These are phyloP conservation scores for Hippopotamus amphibius DNA, from an alignment of 2,113 vertebrate genomes.

Conservation along the genomic window DNA sequence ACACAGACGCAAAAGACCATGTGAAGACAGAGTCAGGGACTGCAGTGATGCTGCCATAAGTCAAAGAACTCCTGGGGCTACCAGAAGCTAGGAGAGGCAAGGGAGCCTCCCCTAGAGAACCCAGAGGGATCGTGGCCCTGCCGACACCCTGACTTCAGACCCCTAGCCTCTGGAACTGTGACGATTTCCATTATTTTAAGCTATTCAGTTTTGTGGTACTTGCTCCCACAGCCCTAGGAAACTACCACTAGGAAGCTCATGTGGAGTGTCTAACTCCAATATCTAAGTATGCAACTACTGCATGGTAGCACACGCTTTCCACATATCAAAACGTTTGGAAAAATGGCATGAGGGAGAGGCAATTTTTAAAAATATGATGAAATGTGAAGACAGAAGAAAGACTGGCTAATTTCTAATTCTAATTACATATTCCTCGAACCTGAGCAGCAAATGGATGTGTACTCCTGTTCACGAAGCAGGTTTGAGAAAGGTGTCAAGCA, in stretches of 20 bases:
- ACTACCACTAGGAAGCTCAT: background rate
- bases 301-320: background rate
- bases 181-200: background rate
- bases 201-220: background rate
- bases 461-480: background rate
- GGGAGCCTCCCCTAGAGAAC: too few relatives aligned
- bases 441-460: background rate
- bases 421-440: background rate
- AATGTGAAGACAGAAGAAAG: background rate
- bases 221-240: background rate
- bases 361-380: background rate
- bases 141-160: background rate
- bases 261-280: background rate
- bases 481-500: background rate
- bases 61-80: background rate
- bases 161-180: background rate
- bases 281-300: background rate
- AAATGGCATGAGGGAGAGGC: background rate
- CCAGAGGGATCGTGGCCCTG: background rate
- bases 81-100: background rate
- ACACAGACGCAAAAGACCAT: background rate
- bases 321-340: background rate
- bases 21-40: background rate
- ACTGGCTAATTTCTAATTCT: background rate
- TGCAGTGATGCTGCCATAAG: background rate